Base-by-base conservation (phyloP, 2,797 vertebrate species). In the Microctenopoma lineatum region DNA sequence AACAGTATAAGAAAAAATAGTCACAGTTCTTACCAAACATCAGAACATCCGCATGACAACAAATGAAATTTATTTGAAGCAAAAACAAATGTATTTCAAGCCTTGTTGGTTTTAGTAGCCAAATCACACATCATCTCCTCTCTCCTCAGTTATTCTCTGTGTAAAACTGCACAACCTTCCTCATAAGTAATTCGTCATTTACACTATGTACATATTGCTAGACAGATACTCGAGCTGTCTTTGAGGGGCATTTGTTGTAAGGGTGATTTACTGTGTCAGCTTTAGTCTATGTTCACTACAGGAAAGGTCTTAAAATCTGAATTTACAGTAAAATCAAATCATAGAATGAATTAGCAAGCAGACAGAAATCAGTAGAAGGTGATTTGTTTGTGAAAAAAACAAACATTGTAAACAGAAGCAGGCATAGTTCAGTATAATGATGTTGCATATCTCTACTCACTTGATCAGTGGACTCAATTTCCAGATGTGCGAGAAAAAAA, bases 1-100 rank as follows among this genome's bases (percentile, higher is more conserved):
- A 91, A 91, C 90, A 90, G 87, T 89, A 87, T 90, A 92, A 89
- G 87, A 93, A 92, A 93, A 93, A 94, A 93, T 89, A 89, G 91
- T 93, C 86, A 91, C 90, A 88, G 84, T 89, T 93, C 84, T 90
- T 90, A 89, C 78, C 84, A 92, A 93, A 92, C 88, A 90, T 90
- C 85, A 85, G 86, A 91, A 92, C 88, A 89, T 90, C 84, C 73
- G 89, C 90, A 91, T 92, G 90, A 92, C 88, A 88, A 81, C 88
- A 90, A 90, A 91, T 84, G 75, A 67, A 91, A 86, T 79, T 72
- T 59, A 83, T 83, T 58, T 61, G 59, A 84, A 84, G 76, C 83
- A 87, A 90, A 32, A 84, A 88, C 64, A 89, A 89, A 87, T 51
- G 79, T 47, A 63, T 87, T 87, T 89, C 83, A 89, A 92, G 89